Evolutionary conservation across 2,888 invertebrate species (phyloP), one percentile per base, ranked within the genome.

Genomic region (Lottia gigantea): DNA sequence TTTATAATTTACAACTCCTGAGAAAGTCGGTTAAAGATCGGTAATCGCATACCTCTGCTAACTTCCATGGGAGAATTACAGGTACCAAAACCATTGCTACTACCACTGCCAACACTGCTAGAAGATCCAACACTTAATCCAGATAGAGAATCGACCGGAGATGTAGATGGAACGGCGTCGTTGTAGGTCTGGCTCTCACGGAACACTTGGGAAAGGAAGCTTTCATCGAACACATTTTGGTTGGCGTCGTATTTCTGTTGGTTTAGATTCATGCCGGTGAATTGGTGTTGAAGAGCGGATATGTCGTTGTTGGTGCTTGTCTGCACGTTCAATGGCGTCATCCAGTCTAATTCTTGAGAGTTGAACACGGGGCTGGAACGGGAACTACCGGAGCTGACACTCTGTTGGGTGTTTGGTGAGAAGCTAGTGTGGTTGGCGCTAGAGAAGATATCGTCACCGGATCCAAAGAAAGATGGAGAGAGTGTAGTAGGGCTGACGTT

Each of bases 401-500:
- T 46, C 45, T 62, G 74, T 71, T 45, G 74, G 2, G 40, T 40
- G 76, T 64, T 74, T 25, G 68, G 72, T 70, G 55, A 15, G 64
- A 64, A 46, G 55, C 40, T 46, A 23, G 25, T 6, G 55, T 26
- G 26, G 25, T 64, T 64, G 64, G 64, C 64, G 49, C 25, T 55
- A 47, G 46, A 55, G 46, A 55, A 46, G 61, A 71, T 64, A 16
- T 69, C 71, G n/a, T 82, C 81, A 2, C 77, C 78, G 69, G 80
- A 55, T 55, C 55, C 55, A 23, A 55, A 78, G 67, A 81, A 88
- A 76, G 91, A 91, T 49, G 92, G 91, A 90, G 92, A 91, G 61
- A 91, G 91, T 73, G 91, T 91, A 67, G 92, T 92, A 16, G 92
- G 92, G 64, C 92, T 92, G 80, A 91, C 92, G 79, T 92, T 91